Evolutionary conservation across 1,140 invertebrate genomes (phyloP).

Genomic region (Danaus plexippus): DNA sequence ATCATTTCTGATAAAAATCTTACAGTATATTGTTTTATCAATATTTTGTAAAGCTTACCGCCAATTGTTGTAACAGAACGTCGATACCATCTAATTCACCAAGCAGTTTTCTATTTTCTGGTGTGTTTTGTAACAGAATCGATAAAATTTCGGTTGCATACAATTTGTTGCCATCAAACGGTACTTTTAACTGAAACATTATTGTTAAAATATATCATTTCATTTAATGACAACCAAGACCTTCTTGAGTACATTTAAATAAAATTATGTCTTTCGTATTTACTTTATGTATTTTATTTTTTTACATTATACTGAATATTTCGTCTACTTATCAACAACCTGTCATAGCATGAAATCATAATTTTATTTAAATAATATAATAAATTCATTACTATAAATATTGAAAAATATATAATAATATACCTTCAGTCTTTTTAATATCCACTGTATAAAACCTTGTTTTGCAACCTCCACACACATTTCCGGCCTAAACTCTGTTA

Average conservation of each 20-base stretch:
- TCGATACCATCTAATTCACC: slow-evolving; percentile 97
- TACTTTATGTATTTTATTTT: background rate
- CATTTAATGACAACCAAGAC: too few relatives aligned
- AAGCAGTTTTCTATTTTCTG: slow-evolving; percentile 85
- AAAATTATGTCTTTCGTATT: background rate
- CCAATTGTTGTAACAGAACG: slow-evolving; percentile 94
- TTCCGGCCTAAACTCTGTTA: slow-evolving; percentile 92
- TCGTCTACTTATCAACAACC: too few relatives aligned
- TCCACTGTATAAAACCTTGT: slow-evolving; percentile 93
- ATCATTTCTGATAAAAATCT: too few relatives aligned
- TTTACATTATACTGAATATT: too few relatives aligned
- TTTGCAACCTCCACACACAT: slow-evolving; percentile 86
- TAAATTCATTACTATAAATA: background rate
- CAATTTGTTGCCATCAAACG: slow-evolving; percentile 96
- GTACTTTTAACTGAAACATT: slow-evolving; percentile 74
- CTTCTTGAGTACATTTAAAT: too few relatives aligned
- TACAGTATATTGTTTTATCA: too few relatives aligned
- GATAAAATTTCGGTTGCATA: slow-evolving; percentile 97
- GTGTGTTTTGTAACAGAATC: slow-evolving; percentile 92
- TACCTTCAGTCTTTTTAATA: slow-evolving; percentile 89
- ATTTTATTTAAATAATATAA: too few relatives aligned
- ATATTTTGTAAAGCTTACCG: slow-evolving; percentile 74
- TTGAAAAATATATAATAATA: background rate
- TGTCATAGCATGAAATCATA: too few relatives aligned
- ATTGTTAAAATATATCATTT: slow-evolving; percentile 6